Conservation (phyloP, 2,797 vertebrate species). For the Poeciliopsis presidionis region DNA sequence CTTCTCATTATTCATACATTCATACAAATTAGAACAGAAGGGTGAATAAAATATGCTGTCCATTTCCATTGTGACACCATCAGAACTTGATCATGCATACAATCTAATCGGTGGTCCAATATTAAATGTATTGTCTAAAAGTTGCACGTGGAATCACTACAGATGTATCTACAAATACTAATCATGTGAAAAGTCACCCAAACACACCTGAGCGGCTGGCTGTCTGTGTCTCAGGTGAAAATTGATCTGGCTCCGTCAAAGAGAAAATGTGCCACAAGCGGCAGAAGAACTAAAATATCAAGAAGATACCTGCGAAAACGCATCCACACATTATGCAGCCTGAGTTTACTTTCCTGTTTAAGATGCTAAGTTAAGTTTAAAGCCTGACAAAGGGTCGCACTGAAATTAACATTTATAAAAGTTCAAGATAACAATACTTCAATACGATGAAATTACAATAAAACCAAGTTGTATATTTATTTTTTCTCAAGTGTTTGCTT, state of each 20-base stretch:
- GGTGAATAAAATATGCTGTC: conserved; percentile 76
- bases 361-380: background rate
- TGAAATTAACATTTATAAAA: background rate
- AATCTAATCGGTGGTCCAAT: conserved; percentile 57
- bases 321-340: background rate
- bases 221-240: conserved; percentile 19
- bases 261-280: conserved; percentile 1
- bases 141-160: conserved; percentile 15
- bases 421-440: background rate
- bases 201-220: conserved; percentile 27
- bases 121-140: conserved; percentile 54
- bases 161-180: conserved; percentile 50
- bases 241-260: conserved; percentile 25
- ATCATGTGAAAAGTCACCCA: conserved; percentile 47
- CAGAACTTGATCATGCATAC: conserved; percentile 67
- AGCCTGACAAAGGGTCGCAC: background rate
- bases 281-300: conserved; percentile 2
- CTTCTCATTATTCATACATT: conserved; percentile 79
- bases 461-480: background rate
- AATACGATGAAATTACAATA: background rate
- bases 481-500: background rate
- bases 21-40: conserved; percentile 75
- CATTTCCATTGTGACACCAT: conserved; percentile 64
- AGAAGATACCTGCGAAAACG: conserved; percentile 15
- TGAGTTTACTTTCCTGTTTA: background rate